phyloP scores from a whole-genome alignment of 2,888 invertebrate species.

The Euproctis similis region DNA sequence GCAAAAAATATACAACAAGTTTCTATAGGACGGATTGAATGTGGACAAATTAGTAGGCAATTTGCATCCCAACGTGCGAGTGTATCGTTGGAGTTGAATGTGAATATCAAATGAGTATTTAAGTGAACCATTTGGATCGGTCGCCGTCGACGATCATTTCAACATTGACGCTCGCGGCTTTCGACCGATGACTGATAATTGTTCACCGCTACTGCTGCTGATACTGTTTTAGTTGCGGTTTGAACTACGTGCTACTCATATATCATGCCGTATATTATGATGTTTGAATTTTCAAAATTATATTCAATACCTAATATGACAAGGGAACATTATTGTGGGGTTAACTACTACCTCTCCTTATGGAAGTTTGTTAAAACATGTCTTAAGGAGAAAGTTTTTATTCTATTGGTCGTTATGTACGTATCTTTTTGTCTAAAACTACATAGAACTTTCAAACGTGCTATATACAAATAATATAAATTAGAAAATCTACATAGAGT shows the following conservation, averaged over 20 bases:
- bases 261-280: conserved; percentile 24
- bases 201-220: conserved; percentile 26
- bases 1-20: too few species aligned
- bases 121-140: conserved; percentile 66
- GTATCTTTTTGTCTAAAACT: too few species aligned
- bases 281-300: conserved; percentile 12
- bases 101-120: conserved; percentile 71
- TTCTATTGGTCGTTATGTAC: too few species aligned
- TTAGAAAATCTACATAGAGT: too few species aligned
- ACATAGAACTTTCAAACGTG: too few species aligned
- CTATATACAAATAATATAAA: too few species aligned
- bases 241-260: conserved; percentile 21
- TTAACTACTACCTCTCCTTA: too few species aligned
- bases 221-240: conserved; percentile 23
- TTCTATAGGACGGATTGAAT: conserved; percentile 44
- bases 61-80: conserved; percentile 53
- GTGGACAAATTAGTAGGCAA: conserved; percentile 63
- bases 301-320: too few species aligned
- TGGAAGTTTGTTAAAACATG: too few species aligned
- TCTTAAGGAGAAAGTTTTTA: too few species aligned
- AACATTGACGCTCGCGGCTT: conserved; percentile 60
- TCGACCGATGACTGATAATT: conserved; percentile 44
- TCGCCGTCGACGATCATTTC: conserved; percentile 58
- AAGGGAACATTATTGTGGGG: too few species aligned
- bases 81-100: conserved; percentile 51